These are phyloP conservation scores for Ciconia boyciana DNA, from an alignment of 2,113 vertebrate species.

Conservation along the genomic window DNA sequence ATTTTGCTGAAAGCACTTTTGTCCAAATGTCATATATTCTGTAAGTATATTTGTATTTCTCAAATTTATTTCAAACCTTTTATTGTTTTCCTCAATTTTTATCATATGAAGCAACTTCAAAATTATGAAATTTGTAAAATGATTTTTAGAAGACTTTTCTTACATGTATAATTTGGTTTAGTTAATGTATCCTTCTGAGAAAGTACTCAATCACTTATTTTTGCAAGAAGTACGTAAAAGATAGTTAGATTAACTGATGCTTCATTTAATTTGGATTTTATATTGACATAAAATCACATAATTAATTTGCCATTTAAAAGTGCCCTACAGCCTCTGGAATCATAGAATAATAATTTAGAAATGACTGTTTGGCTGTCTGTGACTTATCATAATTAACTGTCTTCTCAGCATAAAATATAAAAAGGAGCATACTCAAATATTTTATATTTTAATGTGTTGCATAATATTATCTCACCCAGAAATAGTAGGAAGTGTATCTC, in stretches of 20 bases:
- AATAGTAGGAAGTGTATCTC: neutral
- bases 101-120: neutral
- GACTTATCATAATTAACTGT: neutral
- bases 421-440: neutral
- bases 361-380: neutral
- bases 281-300: constrained; percentile 17
- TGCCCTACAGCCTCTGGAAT: neutral
- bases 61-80: neutral
- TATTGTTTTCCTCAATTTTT: neutral
- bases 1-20: neutral
- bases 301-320: constrained; percentile 34
- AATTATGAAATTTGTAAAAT: neutral
- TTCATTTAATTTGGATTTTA: constrained; percentile 31
- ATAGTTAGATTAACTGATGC: neutral
- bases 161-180: neutral
- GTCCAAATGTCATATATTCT: neutral
- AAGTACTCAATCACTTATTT: neutral
- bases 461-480: neutral
- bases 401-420: neutral
- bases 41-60: neutral
- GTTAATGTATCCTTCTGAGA: neutral
- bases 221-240: neutral
- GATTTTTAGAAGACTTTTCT: neutral
- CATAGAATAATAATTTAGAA: neutral
- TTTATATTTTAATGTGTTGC: neutral